Evolutionary conservation across 1,140 invertebrate genomes (phyloP), one percentile per base, ranked within the genome.

Genomic region (Harpegnathos saltator): DNA sequence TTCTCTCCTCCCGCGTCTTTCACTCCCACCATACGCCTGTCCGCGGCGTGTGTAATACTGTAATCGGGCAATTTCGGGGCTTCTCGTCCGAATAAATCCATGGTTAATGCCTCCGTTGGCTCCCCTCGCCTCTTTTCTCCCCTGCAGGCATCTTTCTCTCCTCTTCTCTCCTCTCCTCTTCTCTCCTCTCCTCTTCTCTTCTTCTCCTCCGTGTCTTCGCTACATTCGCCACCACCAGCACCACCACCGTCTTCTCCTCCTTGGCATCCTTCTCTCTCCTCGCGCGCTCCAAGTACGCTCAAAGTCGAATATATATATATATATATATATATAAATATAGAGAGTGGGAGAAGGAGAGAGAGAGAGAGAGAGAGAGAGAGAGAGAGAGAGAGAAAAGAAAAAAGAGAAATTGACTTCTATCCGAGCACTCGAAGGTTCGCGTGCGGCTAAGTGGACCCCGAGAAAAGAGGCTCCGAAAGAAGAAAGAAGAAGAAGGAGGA

Each of bases 61-160:
- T 93, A 93, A 93, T 94, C 92, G 92, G 88, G 91, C 92, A 94
- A 94, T 94, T 94, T 94, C 85, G 91, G 91, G 82, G 82, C 89
- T 90, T 89, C 80, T 77, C 75, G 80, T 85, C 87, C 91, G 92
- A 93, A 94, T 93, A 94, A 94, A 94, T 94, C 92, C 91, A 93
- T 93, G 92, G 90, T 91, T 93, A 93, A 94, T 93, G 90, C 91
- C 61, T 54, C 62, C 52, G 73, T 56, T 82, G 63, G 29, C 82
- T 82, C 56, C 38, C 38, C n/a, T 61, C 22, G 29, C 38, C 26
- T 61, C 62, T 56, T 73, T 48, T 56, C 75, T 54, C 65, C 83
- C 56, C 77, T 84, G 61, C 77, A 24, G 82, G 54, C 66, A 62
- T 24, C 44, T 65, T 38, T 12, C 29, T 74, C 54, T 80, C n/a